Conservation (phyloP, 2,888 invertebrate genomes). For the Ernsta delagoae region DNA sequence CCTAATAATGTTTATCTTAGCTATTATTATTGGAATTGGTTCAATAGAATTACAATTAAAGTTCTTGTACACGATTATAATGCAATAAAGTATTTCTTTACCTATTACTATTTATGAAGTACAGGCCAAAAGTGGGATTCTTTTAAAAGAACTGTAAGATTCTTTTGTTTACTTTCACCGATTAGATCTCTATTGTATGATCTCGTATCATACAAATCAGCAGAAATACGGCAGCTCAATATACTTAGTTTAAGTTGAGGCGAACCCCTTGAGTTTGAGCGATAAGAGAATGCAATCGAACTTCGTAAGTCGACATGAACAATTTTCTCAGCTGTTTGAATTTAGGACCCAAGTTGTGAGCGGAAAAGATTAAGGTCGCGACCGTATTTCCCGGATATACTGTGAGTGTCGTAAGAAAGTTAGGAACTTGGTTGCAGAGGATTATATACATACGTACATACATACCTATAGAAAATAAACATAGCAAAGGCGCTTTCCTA, state of each 20-base stretch:
- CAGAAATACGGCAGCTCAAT: neutral
- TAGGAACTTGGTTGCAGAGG: constrained; percentile 5
- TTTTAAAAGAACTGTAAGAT: no score
- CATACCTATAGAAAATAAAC: no score
- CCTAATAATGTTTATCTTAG: no score
- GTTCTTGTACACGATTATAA: no score
- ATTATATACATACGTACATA: no score
- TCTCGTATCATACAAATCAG: neutral
- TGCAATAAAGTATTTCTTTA: no score
- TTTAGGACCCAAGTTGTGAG: constrained; percentile 7
- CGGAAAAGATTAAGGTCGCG: constrained; percentile 23
- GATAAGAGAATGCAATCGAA: constrained; percentile 22
- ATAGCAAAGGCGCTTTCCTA: no score
- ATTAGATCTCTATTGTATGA: no score
- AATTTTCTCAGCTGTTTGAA: constrained; percentile 24
- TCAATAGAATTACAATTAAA: no score
- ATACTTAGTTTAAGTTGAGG: neutral
- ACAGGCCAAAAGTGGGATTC: no score
- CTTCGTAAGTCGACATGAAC: constrained; percentile 19
- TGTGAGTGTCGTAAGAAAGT: neutral
- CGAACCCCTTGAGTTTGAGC: neutral
- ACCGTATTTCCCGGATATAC: constrained; percentile 12
- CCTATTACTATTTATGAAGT: no score
- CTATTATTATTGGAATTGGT: no score
- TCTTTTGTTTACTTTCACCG: neutral